A percentile compares a stretch with the other conserved stretches of the same genome.
phyloP scores from a whole-genome alignment of 2,888 invertebrate species.

The Pocota personata region DNA sequence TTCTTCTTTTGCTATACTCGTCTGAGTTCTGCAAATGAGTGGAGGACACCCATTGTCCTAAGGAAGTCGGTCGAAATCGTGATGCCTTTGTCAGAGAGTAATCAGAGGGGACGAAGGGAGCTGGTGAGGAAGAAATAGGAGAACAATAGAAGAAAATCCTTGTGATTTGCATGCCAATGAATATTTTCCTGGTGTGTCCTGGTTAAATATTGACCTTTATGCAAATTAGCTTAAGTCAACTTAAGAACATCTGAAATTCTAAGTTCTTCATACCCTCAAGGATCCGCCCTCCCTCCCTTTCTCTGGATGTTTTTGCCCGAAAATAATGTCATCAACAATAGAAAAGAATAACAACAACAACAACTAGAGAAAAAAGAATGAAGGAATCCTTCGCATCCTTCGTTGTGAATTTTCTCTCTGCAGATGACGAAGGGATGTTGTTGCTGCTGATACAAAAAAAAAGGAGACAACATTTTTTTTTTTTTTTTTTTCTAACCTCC shows the following conservation, averaged over 20 bases:
- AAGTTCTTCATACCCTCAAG: constrained; percentile 36
- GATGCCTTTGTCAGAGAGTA: constrained; percentile 44
- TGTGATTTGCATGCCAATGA: constrained; percentile 82
- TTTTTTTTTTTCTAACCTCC: neutral
- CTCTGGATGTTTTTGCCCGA: constrained; percentile 26
- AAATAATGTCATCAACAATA: constrained; percentile 67
- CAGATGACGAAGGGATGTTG: constrained; percentile 38
- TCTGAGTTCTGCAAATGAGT: constrained; percentile 53
- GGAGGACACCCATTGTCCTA: constrained; percentile 53
- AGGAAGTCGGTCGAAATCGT: constrained; percentile 49
- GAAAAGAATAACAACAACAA: constrained; percentile 12
- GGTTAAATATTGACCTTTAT: constrained; percentile 78
- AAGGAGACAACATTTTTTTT: constrained; percentile 5
- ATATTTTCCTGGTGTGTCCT: constrained; percentile 76
- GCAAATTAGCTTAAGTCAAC: constrained; percentile 84
- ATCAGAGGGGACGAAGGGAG: neutral
- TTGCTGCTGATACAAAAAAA: neutral
- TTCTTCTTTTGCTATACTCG: neutral
- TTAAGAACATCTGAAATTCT: constrained; percentile 70
- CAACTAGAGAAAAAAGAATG: neutral
- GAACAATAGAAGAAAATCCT: constrained; percentile 77
- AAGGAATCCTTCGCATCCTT: constrained; percentile 19
- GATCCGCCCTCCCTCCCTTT: neutral
- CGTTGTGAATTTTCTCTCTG: constrained; percentile 30
- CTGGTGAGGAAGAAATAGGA: constrained; percentile 1